phyloP scores from a whole-genome alignment of 2,113 vertebrate species.

The Hyaena hyaena region DNA sequence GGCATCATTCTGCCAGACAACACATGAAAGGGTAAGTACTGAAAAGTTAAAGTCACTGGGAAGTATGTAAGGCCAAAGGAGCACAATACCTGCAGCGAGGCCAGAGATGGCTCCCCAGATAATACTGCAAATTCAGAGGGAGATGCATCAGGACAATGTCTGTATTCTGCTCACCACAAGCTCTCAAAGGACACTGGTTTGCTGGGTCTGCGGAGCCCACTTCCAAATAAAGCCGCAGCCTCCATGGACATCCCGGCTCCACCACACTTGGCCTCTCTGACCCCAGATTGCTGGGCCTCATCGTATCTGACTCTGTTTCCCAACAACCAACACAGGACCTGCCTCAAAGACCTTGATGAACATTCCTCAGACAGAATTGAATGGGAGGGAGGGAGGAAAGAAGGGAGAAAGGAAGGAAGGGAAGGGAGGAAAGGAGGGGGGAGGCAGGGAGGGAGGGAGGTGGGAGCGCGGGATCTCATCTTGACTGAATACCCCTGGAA shows the following conservation, averaged over 20 bases:
- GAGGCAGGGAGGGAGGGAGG: background rate
- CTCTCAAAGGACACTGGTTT: rapidly evolving
- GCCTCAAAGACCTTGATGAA: too few species aligned
- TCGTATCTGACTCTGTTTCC: background rate
- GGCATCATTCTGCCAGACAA: background rate
- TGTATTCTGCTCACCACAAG: rapidly evolving
- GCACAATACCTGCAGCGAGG: rapidly evolving
- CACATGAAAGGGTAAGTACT: rapidly evolving
- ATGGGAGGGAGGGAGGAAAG: background rate
- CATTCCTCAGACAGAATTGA: background rate
- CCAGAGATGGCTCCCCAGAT: rapidly evolving
- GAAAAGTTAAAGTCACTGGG: background rate
- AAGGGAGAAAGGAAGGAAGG: background rate
- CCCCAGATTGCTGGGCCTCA: too few species aligned
- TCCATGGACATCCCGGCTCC: rapidly evolving
- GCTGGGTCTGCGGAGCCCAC: rapidly evolving
- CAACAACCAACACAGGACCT: background rate
- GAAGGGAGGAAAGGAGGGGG: too few species aligned
- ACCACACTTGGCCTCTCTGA: rapidly evolving
- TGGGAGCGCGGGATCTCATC: background rate
- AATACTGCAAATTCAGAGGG: rapidly evolving
- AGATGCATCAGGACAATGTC: rapidly evolving
- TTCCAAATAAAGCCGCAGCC: background rate
- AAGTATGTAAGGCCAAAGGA: background rate
- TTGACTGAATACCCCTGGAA: background rate